Base-by-base conservation (phyloP, 1,140 invertebrate species). In the Oryzaephilus surinamensis region DNA sequence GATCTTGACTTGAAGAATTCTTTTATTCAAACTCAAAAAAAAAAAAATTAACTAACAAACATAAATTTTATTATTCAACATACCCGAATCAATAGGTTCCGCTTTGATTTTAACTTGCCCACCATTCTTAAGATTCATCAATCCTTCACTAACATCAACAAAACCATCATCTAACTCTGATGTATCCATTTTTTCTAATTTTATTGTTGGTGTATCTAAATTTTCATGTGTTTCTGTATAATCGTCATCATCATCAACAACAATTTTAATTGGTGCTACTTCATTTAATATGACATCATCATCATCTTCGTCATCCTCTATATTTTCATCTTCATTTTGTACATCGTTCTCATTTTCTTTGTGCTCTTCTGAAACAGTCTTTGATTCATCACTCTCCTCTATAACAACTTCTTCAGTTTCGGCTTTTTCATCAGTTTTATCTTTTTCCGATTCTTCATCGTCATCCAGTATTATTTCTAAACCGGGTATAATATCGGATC, bases 21-120 rank as follows among this genome's bases (percentile, higher is more conserved):
- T n/a, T 11, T 30, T 6, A 12, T 6, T 6, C 14, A 6, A 32
- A 32, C 15, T 32, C 11, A 30, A 21, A 43, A 16, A 2, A 27
- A 39, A 15, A 45, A 40, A 37, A 6, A 42, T 37, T 41, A 2
- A 6, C 7, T 8, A 23, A 6, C n/a, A 24, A 27, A 24, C 29
- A 30, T 12, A 28, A 44, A 34, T 26, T 20, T 17, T 6, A 8
- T 32, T 6, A n/a, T 16, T 40, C 11, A 16, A 58, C 55, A 56
- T 54, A 76, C 74, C 73, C 30, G 66, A 64, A 51, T 76, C 74
- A 6, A 70, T 37, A 13, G 74, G 73, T 51, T 78, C 75, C 50
- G 65, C 62, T 49, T 76, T 76, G 30, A 76, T 57, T 52, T 68
- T 67, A 10, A 76, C 51, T 11, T 64, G 54, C 7, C 30, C 48